Evolutionary conservation across 2,888 invertebrate genomes (phyloP).

Genomic region (Sympetrum striolatum): DNA sequence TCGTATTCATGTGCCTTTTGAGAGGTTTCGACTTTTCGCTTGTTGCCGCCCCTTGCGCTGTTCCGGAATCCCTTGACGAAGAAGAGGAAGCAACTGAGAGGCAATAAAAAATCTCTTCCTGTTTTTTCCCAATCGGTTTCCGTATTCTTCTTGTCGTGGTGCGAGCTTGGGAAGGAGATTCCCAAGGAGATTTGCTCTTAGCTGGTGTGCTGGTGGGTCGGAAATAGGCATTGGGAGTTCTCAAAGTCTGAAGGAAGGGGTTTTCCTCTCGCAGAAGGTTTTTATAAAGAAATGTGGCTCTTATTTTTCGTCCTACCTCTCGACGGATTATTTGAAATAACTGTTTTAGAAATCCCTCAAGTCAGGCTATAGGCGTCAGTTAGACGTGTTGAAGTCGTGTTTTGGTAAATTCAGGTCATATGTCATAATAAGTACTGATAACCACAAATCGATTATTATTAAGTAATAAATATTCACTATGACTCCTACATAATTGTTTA

Average conservation of each 20-base stretch:
- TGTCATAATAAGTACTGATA: too few relatives aligned
- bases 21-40: not conserved
- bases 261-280: not conserved
- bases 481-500: too few relatives aligned
- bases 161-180: not conserved
- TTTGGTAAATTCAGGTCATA: too few relatives aligned
- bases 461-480: too few relatives aligned
- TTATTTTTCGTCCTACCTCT: too few relatives aligned
- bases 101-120: not conserved
- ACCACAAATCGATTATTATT: too few relatives aligned
- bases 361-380: too few relatives aligned
- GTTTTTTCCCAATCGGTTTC: not conserved
- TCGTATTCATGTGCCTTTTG: not conserved
- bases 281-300: not conserved
- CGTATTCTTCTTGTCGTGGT: not conserved
- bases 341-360: too few relatives aligned
- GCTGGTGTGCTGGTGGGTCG: not conserved
- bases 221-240: not conserved
- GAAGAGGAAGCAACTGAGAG: not conserved
- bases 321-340: too few relatives aligned
- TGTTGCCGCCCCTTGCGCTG: not conserved
- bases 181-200: not conserved
- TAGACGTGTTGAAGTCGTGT: too few relatives aligned
- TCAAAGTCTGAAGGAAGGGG: not conserved
- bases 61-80: not conserved